Evolutionary conservation across 1,140 invertebrate species (phyloP).

Genomic region (Tetramorium parvispinum): DNA sequence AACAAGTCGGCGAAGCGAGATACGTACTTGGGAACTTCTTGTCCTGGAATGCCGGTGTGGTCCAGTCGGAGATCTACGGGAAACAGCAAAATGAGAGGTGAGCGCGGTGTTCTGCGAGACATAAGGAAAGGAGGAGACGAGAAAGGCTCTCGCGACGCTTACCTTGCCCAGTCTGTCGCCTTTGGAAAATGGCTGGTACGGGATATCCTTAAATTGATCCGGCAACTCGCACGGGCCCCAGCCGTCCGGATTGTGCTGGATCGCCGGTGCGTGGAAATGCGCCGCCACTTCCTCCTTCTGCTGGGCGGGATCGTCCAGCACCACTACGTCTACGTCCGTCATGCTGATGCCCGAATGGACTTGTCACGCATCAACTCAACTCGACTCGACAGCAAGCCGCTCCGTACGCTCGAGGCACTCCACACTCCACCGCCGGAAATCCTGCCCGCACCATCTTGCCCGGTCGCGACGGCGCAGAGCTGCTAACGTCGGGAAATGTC

Average conservation of each 20-base stretch:
- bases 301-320: conserved; percentile 62
- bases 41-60: conserved; percentile 96
- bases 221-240: conserved; percentile 98
- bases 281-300: conserved; percentile 76
- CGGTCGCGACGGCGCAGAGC: background rate
- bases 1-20: background rate
- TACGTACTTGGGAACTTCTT: conserved; percentile 97
- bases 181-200: conserved; percentile 99
- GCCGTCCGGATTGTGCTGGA: conserved; percentile 95
- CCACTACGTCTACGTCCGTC: conserved; percentile 66
- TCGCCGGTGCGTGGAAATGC: conserved; percentile 89
- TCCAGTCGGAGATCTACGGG: conserved; percentile 97
- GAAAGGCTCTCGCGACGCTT: conserved; percentile 55
- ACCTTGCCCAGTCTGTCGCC: conserved; percentile 98
- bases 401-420: background rate
- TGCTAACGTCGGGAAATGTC: background rate
- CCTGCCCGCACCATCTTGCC: background rate
- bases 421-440: conserved; percentile 12
- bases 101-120: background rate
- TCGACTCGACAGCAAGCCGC: background rate
- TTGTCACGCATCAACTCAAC: background rate
- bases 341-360: conserved; percentile 23
- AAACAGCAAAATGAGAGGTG: conserved; percentile 33
- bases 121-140: background rate
- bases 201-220: conserved; percentile 98